Conservation (phyloP, 2,888 invertebrate genomes). For the Pharmacophagus antenor region DNA sequence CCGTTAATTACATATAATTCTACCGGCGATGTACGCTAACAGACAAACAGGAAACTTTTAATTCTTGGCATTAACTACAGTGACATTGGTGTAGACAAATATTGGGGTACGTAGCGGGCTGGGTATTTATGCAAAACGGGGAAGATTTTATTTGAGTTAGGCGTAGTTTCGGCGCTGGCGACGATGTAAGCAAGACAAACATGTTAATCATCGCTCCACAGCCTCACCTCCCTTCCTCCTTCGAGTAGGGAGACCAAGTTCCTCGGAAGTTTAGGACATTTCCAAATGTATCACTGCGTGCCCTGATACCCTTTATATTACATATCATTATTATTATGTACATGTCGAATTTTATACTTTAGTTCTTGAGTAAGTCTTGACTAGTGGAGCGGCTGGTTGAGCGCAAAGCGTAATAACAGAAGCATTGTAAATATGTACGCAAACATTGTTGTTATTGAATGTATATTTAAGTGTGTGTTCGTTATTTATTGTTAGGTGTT, state of each 20-base stretch:
- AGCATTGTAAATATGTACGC: background rate
- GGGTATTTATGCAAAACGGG: constrained; percentile 73
- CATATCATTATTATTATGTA: too few relatives aligned
- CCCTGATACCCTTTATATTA: too few relatives aligned
- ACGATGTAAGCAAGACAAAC: constrained; percentile 79
- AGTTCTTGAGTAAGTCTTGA: too few relatives aligned
- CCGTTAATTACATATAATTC: constrained; percentile 21
- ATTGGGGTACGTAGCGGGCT: constrained; percentile 56
- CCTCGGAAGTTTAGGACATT: background rate
- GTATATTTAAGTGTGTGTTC: background rate
- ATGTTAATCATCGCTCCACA: constrained; percentile 71
- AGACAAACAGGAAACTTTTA: constrained; percentile 61
- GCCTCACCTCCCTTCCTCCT: constrained; percentile 33
- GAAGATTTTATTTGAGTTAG: constrained; percentile 78
- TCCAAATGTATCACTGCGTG: background rate
- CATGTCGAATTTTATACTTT: too few relatives aligned
- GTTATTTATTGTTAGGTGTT: too few relatives aligned
- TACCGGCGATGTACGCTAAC: constrained; percentile 31
- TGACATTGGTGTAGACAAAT: constrained; percentile 65
- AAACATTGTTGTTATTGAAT: background rate
- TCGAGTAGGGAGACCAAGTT: constrained; percentile 5
- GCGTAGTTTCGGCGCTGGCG: constrained; percentile 74
- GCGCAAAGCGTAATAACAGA: too few relatives aligned
- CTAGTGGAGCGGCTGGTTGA: too few relatives aligned
- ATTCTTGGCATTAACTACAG: constrained; percentile 72